Evolutionary conservation across 2,797 vertebrate species (phyloP).

Genomic region (Synanceia verrucosa): DNA sequence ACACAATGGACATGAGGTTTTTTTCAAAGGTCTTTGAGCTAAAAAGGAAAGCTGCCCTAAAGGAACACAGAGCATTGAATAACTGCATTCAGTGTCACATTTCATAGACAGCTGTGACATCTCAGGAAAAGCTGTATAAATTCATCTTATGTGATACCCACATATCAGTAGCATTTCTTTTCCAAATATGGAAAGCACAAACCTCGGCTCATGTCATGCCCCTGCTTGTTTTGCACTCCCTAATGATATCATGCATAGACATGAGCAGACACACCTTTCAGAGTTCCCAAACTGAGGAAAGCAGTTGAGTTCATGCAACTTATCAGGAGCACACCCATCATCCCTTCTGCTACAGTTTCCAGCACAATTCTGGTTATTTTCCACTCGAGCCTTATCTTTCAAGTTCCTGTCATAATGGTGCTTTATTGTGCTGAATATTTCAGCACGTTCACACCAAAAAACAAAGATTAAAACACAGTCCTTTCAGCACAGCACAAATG

Average conservation of each 20-base stretch:
- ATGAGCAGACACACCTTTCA: conserved; percentile 73
- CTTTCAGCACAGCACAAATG: conserved; percentile 10
- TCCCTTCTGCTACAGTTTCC: background rate
- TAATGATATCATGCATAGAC: conserved; percentile 71
- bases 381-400: conserved; percentile 26
- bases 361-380: background rate
- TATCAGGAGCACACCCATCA: conserved; percentile 19
- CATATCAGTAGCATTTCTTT: conserved; percentile 30
- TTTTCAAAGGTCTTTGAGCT: background rate
- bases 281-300: conserved; percentile 46
- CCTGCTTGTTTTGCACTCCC: conserved; percentile 67
- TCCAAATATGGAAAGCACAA: conserved; percentile 67
- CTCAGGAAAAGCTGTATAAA: conserved; percentile 4
- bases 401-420: conserved; percentile 33
- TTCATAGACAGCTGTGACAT: conserved; percentile 32
- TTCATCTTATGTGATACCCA: background rate
- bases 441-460: conserved; percentile 41
- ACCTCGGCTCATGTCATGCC: conserved; percentile 56
- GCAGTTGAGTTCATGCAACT: conserved; percentile 4
- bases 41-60: conserved; percentile 2
- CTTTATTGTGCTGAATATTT: conserved; percentile 26
- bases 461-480: conserved; percentile 18
- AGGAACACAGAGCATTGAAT: conserved; percentile 13
- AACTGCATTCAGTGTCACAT: conserved; percentile 23
- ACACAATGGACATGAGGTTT: background rate